Percentiles rank a stretch among this genome's conserved stretches.
phyloP scores from a whole-genome alignment of 2,113 vertebrate species.

The Eclectus roratus region DNA sequence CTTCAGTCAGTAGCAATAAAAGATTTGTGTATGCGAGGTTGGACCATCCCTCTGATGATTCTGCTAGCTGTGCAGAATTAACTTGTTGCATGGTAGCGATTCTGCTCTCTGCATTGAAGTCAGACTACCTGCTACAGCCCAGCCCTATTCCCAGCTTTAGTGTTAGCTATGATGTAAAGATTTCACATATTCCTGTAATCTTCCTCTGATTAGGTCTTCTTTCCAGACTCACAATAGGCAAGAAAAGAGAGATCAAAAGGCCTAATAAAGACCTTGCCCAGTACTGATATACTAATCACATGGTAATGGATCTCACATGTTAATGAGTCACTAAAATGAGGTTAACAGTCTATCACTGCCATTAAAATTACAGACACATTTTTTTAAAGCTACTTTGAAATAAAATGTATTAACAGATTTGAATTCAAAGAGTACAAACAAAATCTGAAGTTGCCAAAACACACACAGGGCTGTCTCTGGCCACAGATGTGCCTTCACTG shows the following conservation, averaged over 20 bases:
- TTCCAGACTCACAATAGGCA: not conserved
- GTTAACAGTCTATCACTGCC: not conserved
- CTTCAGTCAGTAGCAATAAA: not conserved
- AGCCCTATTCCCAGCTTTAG: not conserved
- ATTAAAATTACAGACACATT: not conserved
- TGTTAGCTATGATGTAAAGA: not conserved
- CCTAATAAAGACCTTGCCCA: not conserved
- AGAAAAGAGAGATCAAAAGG: not conserved
- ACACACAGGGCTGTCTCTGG: not conserved
- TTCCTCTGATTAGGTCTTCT: not conserved
- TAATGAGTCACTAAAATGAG: not conserved
- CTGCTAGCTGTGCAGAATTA: not conserved
- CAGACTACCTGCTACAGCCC: not conserved
- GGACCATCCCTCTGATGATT: not conserved
- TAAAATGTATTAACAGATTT: not conserved
- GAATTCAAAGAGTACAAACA: not conserved
- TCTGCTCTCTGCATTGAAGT: not conserved
- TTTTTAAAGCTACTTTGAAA: not conserved
- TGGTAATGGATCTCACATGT: not conserved
- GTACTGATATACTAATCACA: not conserved
- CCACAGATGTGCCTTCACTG: accelerated
- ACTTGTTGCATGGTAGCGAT: not conserved
- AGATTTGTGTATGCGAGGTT: not conserved
- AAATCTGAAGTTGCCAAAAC: not conserved
- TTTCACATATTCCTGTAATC: not conserved